phyloP scores from a whole-genome alignment of 1,140 invertebrate genomes.

The Drosophila kepulauana region DNA sequence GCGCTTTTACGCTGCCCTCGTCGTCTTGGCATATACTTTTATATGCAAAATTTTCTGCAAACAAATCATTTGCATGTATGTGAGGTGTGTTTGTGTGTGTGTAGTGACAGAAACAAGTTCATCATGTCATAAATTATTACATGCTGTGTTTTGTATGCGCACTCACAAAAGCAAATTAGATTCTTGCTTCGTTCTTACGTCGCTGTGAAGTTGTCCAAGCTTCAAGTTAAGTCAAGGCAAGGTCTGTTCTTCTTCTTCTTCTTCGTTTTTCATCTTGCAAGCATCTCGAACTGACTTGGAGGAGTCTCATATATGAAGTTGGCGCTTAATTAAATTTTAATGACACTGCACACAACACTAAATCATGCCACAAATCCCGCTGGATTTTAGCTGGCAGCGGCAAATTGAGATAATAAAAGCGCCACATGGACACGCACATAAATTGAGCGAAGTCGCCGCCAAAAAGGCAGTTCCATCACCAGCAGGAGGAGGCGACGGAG shows the following conservation, averaged over 20 bases:
- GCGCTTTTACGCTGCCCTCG: slow-evolving; percentile 12
- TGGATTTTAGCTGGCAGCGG: slow-evolving; percentile 53
- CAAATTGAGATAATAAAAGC: slow-evolving; percentile 67
- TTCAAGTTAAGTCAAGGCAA: too few species aligned
- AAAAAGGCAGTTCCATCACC: slow-evolving; percentile 22
- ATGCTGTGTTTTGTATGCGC: slow-evolving; percentile 41
- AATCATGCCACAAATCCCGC: slow-evolving; percentile 72
- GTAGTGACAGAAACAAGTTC: slow-evolving; percentile 53
- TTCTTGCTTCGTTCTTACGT: slow-evolving; percentile 37
- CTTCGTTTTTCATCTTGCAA: neutral
- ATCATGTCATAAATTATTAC: slow-evolving; percentile 74
- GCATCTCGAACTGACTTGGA: neutral
- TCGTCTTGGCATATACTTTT: slow-evolving; percentile 6
- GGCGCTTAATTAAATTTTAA: slow-evolving; percentile 79
- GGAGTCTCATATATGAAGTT: slow-evolving; percentile 35
- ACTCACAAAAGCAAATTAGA: slow-evolving; percentile 59
- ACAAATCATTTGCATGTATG: slow-evolving; percentile 55
- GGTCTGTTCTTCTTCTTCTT: neutral
- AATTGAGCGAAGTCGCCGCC: slow-evolving; percentile 35
- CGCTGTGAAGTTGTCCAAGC: slow-evolving; percentile 9
- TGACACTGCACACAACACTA: slow-evolving; percentile 67
- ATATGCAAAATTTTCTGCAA: slow-evolving; percentile 39
- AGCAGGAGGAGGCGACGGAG: neutral
- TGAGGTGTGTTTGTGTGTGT: slow-evolving; percentile 16
- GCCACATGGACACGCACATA: slow-evolving; percentile 32